Evolutionary conservation across 2,797 vertebrate genomes (phyloP).

Genomic region (Nyctibius grandis): DNA sequence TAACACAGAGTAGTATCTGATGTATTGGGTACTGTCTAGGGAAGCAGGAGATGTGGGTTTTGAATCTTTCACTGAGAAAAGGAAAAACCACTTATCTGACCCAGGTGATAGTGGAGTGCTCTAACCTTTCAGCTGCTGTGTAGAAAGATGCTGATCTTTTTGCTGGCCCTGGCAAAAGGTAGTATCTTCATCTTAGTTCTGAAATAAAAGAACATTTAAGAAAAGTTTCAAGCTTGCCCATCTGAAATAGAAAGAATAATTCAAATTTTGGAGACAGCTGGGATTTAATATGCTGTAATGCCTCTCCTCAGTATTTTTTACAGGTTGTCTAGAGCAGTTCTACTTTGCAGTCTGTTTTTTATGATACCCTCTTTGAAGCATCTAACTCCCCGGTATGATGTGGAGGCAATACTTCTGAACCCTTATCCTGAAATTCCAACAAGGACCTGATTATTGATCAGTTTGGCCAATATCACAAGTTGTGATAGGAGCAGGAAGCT

Average conservation of each 20-base stretch:
- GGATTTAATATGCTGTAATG: not conserved
- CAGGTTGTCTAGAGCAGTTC: not conserved
- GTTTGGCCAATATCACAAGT: not conserved
- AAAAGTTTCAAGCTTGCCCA: not conserved
- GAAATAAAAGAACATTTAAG: not conserved
- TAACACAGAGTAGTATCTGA: rapidly evolving
- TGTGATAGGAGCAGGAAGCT: not conserved
- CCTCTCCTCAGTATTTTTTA: not conserved
- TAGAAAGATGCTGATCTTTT: not conserved
- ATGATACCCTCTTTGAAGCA: rapidly evolving
- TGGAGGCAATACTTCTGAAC: not conserved
- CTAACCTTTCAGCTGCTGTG: not conserved
- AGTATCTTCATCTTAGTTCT: not conserved
- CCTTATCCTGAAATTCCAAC: not conserved
- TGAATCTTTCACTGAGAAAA: not conserved
- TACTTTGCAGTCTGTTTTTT: not conserved
- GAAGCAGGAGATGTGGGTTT: not conserved
- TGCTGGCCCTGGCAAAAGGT: not conserved
- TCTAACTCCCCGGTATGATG: not conserved
- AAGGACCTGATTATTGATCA: rapidly evolving
- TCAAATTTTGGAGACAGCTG: not conserved
- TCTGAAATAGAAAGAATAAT: not conserved
- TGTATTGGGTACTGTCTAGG: rapidly evolving
- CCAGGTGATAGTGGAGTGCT: not conserved
- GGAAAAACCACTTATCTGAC: not conserved